phyloP scores from a whole-genome alignment of 30 jellyfish, hydroid and myxozoan species.

The Euphysa ruthae region DNA sequence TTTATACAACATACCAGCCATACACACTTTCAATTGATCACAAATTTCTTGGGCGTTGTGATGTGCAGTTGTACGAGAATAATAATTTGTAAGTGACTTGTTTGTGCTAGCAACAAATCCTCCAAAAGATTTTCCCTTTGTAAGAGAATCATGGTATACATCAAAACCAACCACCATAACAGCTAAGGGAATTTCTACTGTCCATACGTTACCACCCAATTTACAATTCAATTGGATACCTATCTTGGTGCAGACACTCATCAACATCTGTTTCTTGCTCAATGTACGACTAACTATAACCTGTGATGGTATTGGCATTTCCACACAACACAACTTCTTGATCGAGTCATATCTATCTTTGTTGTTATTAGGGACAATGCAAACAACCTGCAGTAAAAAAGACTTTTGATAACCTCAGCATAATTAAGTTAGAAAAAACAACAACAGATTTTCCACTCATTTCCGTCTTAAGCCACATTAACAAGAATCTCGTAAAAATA shows the following conservation, averaged over 20 bases:
- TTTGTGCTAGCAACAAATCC: constrained; percentile 90
- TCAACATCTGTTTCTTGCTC: constrained; percentile 82
- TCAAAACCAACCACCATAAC: constrained; percentile 94
- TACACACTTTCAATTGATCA: constrained; percentile 74
- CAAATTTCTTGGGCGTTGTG: constrained; percentile 61
- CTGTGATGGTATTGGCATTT: constrained; percentile 89
- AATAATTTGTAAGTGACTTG: constrained; percentile 52
- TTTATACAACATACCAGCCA: constrained; percentile 86
- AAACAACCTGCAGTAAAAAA: constrained; percentile 53
- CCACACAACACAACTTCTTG: constrained; percentile 83
- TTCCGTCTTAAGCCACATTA: no score
- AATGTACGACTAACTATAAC: constrained; percentile 84
- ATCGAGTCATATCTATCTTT: constrained; percentile 95
- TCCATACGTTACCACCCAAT: constrained; percentile 99
- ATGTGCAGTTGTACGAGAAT: constrained; percentile 70
- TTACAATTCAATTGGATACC: constrained; percentile 93
- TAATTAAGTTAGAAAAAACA: no score
- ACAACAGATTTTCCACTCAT: no score
- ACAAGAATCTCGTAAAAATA: no score
- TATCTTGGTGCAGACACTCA: constrained; percentile 85
- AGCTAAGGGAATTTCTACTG: constrained; percentile 76
- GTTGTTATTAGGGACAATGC: constrained; percentile 81
- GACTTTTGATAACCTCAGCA: background rate
- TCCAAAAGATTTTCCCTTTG: constrained; percentile 89
- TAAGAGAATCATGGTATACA: constrained; percentile 90